Base-by-base conservation (phyloP, 64 coral and sea anemone species). In the Stylophora pistillata region DNA sequence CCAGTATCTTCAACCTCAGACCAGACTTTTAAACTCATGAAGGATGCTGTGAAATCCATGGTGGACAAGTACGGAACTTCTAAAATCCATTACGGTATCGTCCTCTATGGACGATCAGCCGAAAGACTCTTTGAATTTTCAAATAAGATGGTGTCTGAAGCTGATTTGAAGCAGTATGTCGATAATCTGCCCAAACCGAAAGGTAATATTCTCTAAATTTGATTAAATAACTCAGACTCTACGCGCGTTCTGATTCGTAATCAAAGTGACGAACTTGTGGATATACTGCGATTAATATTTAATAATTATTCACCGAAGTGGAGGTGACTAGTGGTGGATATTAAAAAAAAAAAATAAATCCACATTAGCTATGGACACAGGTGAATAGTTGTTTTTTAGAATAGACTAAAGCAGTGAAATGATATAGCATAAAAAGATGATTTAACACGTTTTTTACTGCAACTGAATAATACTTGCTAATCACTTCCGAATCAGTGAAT, bases 1-100 rank as follows among this genome's bases (percentile, higher is more conserved):
- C 73, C 81, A 16, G 84, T 76, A 29, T 91, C 90, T 13, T 18
- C 27, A 4, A 58, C 31, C 1, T 70, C 74, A 5, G 57, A 86
- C 37, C 58, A 86, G 28, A 62, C 82, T 14, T 91, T 91, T 28
- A 52, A 63, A 15, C 82, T 86, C 57, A 91, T 91, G 90, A 86
- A 91, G 57, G 74, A 86, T 26, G 78, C 90, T 30, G 61, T 91
- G 10, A 91, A 78, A 26, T 82, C 90, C 52, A 86, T 91, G 33
- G 74, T 91, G 33, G 69, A 86, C 18, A 84, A 76, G 10, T 86
- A 91, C 18, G 90, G 90, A 27, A 91, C 90, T 11, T 65, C 68
- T 7, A 69, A 86, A 30, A 86, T 91, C 58, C 90, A 91, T 27
- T 91, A 91, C 55, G 71, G 72, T 78, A 32, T 91, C 13, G 74